phyloP scores from a whole-genome alignment of 1,140 invertebrate species.

The Aphidius gifuensis region DNA sequence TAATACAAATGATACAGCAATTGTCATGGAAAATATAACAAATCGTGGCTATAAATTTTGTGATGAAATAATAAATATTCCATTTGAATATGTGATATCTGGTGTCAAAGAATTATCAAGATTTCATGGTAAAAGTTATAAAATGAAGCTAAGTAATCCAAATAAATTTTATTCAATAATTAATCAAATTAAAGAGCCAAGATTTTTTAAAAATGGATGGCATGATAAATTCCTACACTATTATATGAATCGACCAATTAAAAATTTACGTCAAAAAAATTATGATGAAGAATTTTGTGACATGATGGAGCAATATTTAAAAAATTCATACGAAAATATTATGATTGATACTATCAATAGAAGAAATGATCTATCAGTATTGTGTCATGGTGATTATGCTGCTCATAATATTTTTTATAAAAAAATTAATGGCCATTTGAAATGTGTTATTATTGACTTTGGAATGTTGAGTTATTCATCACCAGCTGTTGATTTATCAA shows the following conservation, averaged over 20 bases:
- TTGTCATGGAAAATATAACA: constrained; percentile 43
- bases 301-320: constrained; percentile 24
- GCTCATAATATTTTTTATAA: constrained; percentile 46
- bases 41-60: constrained; percentile 19
- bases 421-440: constrained; percentile 17
- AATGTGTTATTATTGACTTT: constrained; percentile 48
- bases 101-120: constrained; percentile 41
- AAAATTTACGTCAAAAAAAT: constrained; percentile 23
- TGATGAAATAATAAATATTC: constrained; percentile 17
- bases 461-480: constrained; percentile 41
- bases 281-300: constrained; percentile 31
- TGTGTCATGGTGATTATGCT: constrained; percentile 51
- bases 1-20: constrained; percentile 7
- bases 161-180: constrained; percentile 38
- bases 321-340: constrained; percentile 18
- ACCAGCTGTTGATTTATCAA: constrained; percentile 47
- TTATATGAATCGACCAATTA: constrained; percentile 9
- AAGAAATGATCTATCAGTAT: constrained; percentile 36
- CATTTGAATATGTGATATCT: constrained; percentile 33
- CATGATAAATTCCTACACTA: background rate
- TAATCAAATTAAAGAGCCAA: constrained; percentile 25
- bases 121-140: constrained; percentile 47
- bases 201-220: background rate
- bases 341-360: constrained; percentile 21
- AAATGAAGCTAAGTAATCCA: constrained; percentile 34